A percentile compares a stretch with the other conserved stretches of the same genome.
phyloP scores from a whole-genome alignment of 2,113 vertebrate genomes.

The Daphoenositta chrysoptera region DNA sequence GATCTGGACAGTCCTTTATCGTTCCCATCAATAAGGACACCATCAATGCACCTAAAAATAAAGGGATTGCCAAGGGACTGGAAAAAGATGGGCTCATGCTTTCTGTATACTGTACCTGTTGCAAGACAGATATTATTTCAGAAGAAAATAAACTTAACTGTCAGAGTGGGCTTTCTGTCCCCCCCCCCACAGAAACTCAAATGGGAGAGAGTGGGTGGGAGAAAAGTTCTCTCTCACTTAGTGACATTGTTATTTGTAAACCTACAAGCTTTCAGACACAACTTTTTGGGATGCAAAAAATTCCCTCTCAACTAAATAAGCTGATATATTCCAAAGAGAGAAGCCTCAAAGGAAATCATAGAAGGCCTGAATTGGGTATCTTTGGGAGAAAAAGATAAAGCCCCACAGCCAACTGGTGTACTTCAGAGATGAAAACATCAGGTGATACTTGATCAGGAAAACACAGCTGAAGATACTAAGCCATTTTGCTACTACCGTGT shows the following conservation, averaged over 20 bases:
- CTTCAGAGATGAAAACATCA: not conserved
- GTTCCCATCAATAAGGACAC: conserved; percentile 89
- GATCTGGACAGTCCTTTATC: conserved; percentile 88
- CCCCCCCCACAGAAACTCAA: not conserved
- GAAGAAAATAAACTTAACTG: not conserved
- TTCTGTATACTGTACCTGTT: conserved; percentile 88
- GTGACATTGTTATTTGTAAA: not conserved
- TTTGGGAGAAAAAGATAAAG: not conserved
- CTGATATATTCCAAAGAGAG: not conserved
- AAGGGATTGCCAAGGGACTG: conserved; percentile 94
- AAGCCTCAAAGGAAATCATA: not conserved
- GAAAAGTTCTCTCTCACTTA: not conserved
- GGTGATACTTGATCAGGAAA: not conserved
- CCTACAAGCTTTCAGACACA: not conserved
- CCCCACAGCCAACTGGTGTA: rapidly evolving
- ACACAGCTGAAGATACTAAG: not conserved
- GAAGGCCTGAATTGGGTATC: rapidly evolving
- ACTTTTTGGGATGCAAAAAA: not conserved
- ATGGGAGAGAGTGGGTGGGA: not conserved
- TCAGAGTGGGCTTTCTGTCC: not conserved
- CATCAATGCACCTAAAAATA: conserved; percentile 91
- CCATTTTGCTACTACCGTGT: not conserved
- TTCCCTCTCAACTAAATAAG: not conserved
- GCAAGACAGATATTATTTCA: conserved; percentile 32
- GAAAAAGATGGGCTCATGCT: conserved; percentile 88